Evolutionary conservation across 2,113 vertebrate genomes (phyloP), one percentile per base, ranked within the genome.

Genomic region (Eonycteris spelaea): DNA sequence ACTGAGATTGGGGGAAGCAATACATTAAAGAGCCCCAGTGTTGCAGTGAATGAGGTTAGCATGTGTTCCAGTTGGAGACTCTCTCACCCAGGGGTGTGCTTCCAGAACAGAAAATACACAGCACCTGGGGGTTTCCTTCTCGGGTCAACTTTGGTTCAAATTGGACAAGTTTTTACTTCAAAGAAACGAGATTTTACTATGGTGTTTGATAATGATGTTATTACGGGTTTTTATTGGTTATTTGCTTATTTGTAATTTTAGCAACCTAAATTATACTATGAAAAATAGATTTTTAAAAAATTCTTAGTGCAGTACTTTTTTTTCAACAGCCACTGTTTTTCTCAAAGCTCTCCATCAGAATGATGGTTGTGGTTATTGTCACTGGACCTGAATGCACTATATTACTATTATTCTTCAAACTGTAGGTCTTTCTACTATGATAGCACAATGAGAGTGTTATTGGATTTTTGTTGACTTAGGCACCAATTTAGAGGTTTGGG

Each of bases 211-310:
- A 22, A 79, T 43, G 33, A 19, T 65, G 5, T 86, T 79, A 85
- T 73, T 77, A 57, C 6, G 75, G 7, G 22, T 35, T 85, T 33
- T 67, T 65, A 38, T 70, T 48, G 35, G 22, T 83, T 59, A 83
- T 85, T 82, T 94, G 53, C 61, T 61, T 80, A n/a, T 59, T n/a
- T 70, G 4, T 88, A 22, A 71, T 94, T 92, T 80, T 86, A 86
- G 77, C 70, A 93, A 35, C 15, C 30, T 38, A 74, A 45, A 28
- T 28, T 65, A 11, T 40, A 75, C 53, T 82, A 38, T 74, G 22
- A 65, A 93, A 90, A 85, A 57, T 24, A 78, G 59, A 26, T 77
- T 61, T 82, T 35, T 24, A 40, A 40, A 53, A 65, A 53, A 30
- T 14, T 87, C 45, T 94, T 89, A 77, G 1, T n/a, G 15, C 16